These are phyloP conservation scores for Ammodytes marinus DNA, from an alignment of 2,113 vertebrate genomes.

Conservation along the genomic window DNA sequence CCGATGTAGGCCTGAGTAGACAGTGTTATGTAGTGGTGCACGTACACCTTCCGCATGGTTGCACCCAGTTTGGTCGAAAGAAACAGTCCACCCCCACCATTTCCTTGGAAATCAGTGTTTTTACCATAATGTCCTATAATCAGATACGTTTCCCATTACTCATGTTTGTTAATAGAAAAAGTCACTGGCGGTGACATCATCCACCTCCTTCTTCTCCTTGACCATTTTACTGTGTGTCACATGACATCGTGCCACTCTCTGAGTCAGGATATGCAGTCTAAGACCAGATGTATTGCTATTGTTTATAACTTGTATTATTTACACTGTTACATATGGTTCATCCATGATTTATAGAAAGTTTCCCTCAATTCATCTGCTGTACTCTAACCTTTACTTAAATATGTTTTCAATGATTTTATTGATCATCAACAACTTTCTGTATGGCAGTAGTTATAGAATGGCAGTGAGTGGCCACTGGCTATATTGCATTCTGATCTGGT, in stretches of 20 bases:
- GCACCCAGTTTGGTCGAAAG: constrained; percentile 40
- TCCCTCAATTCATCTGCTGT: not conserved
- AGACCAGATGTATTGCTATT: constrained; percentile 31
- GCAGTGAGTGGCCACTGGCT: too few relatives aligned
- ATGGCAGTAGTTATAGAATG: not conserved
- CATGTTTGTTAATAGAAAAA: constrained; percentile 56
- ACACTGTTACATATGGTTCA: not conserved
- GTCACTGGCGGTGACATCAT: constrained; percentile 62
- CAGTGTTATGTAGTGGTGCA: constrained; percentile 46
- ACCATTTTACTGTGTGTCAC: constrained; percentile 53
- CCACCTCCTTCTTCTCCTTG: constrained; percentile 32
- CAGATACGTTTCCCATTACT: constrained; percentile 45
- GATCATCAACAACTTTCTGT: not conserved
- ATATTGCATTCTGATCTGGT: too few relatives aligned
- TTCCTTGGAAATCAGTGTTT: not conserved
- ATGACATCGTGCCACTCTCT: constrained; percentile 57
- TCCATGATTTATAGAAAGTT: not conserved
- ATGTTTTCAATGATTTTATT: constrained; percentile 5
- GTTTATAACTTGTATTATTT: not conserved
- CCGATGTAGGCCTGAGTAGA: constrained; percentile 15
- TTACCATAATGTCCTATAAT: constrained; percentile 2
- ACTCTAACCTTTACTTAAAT: not conserved
- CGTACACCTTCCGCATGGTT: constrained; percentile 46
- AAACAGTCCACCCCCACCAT: constrained; percentile 1
- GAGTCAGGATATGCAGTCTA: constrained; percentile 59